phyloP scores from a whole-genome alignment of 2,797 vertebrate species.

The Cetoscarus ocellatus region DNA sequence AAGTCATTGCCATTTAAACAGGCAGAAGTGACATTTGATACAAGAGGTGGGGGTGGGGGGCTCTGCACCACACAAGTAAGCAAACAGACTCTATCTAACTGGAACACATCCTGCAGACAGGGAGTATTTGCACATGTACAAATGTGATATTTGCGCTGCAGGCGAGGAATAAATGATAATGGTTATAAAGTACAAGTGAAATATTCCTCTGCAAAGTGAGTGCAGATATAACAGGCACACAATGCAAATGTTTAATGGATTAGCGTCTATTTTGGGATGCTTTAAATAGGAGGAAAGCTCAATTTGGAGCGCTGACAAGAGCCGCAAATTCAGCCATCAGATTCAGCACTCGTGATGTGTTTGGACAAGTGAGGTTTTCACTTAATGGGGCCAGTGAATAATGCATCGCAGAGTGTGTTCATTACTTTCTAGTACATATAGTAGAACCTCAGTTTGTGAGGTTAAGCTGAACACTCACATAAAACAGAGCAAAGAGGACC shows the following conservation, averaged over 20 bases:
- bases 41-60: neutral
- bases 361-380: constrained; percentile 39
- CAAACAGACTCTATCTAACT: constrained; percentile 55
- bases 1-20: constrained; percentile 77
- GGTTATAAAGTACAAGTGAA: constrained; percentile 29
- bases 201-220: constrained; percentile 12
- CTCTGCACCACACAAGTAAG: constrained; percentile 17
- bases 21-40: constrained; percentile 76
- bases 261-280: constrained; percentile 27
- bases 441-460: constrained; percentile 9
- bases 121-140: constrained; percentile 69
- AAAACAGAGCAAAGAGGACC: constrained; percentile 14
- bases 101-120: constrained; percentile 35
- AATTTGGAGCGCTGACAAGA: constrained; percentile 15
- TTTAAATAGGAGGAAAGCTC: constrained; percentile 18
- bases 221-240: constrained; percentile 34
- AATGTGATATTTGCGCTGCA: constrained; percentile 68
- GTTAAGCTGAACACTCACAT: constrained; percentile 26
- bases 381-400: constrained; percentile 56
- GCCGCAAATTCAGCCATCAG: constrained; percentile 37
- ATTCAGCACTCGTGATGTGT: constrained; percentile 18
- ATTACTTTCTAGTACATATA: constrained; percentile 28
- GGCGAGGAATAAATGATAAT: constrained; percentile 43
- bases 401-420: constrained; percentile 42
- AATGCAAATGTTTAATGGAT: constrained; percentile 25